phyloP scores from a whole-genome alignment of 2,888 invertebrate species.

The Eupithecia abbreviata region DNA sequence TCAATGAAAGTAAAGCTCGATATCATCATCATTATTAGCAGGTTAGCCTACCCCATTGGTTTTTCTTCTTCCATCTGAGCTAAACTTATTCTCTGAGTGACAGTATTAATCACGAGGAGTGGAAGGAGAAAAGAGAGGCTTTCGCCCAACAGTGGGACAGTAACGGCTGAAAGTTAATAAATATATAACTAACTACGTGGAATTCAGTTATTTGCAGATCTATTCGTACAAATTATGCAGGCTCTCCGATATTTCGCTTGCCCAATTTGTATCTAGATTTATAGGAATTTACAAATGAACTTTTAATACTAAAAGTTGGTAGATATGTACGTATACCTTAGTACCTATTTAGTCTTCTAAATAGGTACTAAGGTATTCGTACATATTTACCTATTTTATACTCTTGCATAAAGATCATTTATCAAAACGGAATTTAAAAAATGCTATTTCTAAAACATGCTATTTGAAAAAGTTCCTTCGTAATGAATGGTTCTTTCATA shows the following conservation, averaged over 20 bases:
- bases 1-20: neutral
- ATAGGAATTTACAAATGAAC: neutral
- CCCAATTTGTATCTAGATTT: neutral
- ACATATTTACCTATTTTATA: neutral
- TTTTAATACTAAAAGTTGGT: neutral
- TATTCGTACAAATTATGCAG: neutral
- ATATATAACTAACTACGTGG: neutral
- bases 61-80: neutral
- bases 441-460: neutral
- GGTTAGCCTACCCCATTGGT: neutral
- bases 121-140: too few relatives aligned
- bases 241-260: neutral
- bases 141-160: too few relatives aligned
- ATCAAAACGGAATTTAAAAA: conserved; percentile 5
- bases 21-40: neutral
- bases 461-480: conserved; percentile 44
- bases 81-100: neutral
- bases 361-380: neutral
- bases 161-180: too few relatives aligned
- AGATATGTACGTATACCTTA: neutral
- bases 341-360: too few relatives aligned
- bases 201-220: neutral
- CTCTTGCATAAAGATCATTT: neutral
- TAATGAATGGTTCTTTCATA: conserved; percentile 70
- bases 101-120: too few relatives aligned